Conservation (phyloP, 2,888 invertebrate species). For the Mylabris sibirica region DNA sequence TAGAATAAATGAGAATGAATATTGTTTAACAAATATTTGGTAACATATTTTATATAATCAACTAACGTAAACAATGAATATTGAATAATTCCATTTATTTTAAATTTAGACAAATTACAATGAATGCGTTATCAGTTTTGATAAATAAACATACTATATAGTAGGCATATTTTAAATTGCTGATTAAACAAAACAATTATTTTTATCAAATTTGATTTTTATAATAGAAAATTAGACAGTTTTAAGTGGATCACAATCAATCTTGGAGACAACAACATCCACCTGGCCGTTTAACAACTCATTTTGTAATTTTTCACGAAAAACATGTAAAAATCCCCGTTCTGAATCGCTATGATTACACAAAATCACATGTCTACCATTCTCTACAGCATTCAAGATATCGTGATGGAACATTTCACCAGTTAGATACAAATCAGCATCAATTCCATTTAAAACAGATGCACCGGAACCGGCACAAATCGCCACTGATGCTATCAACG, state of each 20-base stretch:
- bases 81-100: no score
- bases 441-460: conserved; percentile 74
- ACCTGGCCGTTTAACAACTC: conserved; percentile 60
- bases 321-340: conserved; percentile 79
- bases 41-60: no score
- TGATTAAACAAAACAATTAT: neutral
- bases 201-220: no score
- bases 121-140: no score
- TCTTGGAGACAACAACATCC: conserved; percentile 72
- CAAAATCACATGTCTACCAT: conserved; percentile 80
- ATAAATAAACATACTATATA: no score
- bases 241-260: conserved; percentile 80
- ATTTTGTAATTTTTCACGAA: conserved; percentile 60
- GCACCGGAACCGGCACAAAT: conserved; percentile 91
- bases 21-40: no score
- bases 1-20: no score
- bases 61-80: no score
- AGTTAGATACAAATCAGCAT: conserved; percentile 85
- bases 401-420: conserved; percentile 97
- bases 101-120: no score
- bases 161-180: neutral
- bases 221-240: conserved; percentile 66
- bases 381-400: conserved; percentile 83
- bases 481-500: conserved; percentile 71
- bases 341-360: conserved; percentile 96